Evolutionary conservation across 2,113 vertebrate genomes (phyloP).

Genomic region (Sceloporus tristichus): DNA sequence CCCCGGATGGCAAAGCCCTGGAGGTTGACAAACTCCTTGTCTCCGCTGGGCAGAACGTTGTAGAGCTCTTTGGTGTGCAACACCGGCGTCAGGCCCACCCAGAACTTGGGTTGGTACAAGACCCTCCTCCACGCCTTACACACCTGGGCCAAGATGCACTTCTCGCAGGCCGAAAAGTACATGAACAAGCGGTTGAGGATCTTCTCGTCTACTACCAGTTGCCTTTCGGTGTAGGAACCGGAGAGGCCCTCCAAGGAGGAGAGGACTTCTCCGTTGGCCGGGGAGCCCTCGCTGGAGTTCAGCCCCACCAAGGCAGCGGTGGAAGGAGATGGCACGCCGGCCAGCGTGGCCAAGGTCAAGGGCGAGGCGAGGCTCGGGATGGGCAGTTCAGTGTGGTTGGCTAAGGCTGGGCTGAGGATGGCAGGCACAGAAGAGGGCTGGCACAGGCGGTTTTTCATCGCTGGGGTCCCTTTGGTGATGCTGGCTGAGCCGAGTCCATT

Average conservation of each 20-base stretch:
- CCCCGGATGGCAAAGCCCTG: constrained; percentile 94
- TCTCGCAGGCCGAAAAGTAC: constrained; percentile 97
- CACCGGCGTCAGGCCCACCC: constrained; percentile 94
- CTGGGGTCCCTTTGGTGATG: constrained; percentile 98
- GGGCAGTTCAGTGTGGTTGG: constrained; percentile 85
- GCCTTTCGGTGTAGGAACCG: constrained; percentile 83
- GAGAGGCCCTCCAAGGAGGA: constrained; percentile 77
- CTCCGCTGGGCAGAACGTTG: constrained; percentile 86
- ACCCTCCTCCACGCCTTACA: constrained; percentile 96
- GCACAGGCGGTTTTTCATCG: constrained; percentile 96
- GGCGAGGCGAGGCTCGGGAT: constrained; percentile 85
- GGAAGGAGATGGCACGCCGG: constrained; percentile 76
- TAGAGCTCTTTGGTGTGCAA: constrained; percentile 99
- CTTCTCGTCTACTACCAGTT: constrained; percentile 94
- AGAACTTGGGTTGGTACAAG: constrained; percentile 99
- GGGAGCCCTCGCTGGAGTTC: constrained; percentile 75
- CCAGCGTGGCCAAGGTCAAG: constrained; percentile 77
- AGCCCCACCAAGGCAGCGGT: constrained; percentile 77
- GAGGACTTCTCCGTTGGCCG: constrained; percentile 75
- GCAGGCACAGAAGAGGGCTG: constrained; percentile 93
- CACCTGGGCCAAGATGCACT: constrained; percentile 95
- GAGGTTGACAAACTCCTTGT: constrained; percentile 97
- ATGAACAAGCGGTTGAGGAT: constrained; percentile 95
- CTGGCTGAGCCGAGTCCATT: constrained; percentile 95
- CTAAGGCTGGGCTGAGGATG: constrained; percentile 85